phyloP scores from a whole-genome alignment of 2,113 vertebrate species.

The Sinocyclocheilus maitianheensis region DNA sequence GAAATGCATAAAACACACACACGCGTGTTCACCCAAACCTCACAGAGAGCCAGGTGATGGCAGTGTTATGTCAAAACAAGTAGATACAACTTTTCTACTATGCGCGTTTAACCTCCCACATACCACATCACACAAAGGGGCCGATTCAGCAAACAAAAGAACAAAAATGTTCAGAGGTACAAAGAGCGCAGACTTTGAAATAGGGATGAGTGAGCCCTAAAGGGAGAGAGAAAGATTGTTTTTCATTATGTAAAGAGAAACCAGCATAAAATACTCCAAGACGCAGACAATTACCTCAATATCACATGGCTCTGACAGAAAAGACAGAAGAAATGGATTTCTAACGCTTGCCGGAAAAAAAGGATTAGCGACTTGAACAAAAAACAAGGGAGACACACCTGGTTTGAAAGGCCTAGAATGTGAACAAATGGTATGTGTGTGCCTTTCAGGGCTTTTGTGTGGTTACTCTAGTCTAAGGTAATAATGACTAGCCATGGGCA shows the following conservation, averaged over 20 bases:
- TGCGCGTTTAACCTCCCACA: slow-evolving; percentile 48
- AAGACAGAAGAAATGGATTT: slow-evolving; percentile 59
- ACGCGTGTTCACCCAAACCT: not conserved
- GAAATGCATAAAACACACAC: not conserved
- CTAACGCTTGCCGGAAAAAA: slow-evolving; percentile 35
- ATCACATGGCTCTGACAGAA: slow-evolving; percentile 62
- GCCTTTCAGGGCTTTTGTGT: slow-evolving; percentile 30
- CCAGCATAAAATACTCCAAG: slow-evolving; percentile 56
- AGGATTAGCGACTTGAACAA: slow-evolving; percentile 65
- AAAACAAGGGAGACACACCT: slow-evolving; percentile 62
- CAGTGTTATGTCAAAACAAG: slow-evolving; percentile 48
- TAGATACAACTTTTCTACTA: slow-evolving; percentile 51
- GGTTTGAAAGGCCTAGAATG: slow-evolving; percentile 31
- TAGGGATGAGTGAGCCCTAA: slow-evolving; percentile 34
- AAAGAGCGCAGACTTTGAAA: slow-evolving; percentile 44
- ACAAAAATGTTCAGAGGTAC: slow-evolving; percentile 16
- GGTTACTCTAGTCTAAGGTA: slow-evolving; percentile 20
- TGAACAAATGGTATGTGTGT: slow-evolving; percentile 41
- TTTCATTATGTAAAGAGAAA: slow-evolving; percentile 41
- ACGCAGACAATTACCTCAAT: slow-evolving; percentile 56
- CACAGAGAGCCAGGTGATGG: slow-evolving; percentile 51
- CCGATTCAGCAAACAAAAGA: slow-evolving; percentile 65
- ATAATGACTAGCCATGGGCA: slow-evolving; percentile 42
- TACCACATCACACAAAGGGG: slow-evolving; percentile 49
- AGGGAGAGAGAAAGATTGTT: slow-evolving; percentile 34